Evolutionary conservation across 1,140 invertebrate species (phyloP).

Genomic region (Mercenaria mercenaria): DNA sequence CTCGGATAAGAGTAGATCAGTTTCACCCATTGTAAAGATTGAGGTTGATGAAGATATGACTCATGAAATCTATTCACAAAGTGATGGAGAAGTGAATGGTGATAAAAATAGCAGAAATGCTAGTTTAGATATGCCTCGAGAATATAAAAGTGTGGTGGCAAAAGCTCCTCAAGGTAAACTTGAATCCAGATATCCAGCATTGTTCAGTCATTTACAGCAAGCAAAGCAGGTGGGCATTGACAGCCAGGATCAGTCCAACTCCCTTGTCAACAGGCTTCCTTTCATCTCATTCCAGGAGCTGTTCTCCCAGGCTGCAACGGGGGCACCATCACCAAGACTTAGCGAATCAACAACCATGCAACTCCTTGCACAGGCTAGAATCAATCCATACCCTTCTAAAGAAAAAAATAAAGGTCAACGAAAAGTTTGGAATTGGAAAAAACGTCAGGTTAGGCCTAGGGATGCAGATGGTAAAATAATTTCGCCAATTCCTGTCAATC

Average conservation of each 20-base stretch:
- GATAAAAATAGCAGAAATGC: neutral
- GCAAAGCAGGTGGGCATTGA: neutral
- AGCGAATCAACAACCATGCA: constrained; percentile 16
- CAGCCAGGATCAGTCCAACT: constrained; percentile 9
- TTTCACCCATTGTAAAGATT: constrained; percentile 46
- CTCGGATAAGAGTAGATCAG: constrained; percentile 3
- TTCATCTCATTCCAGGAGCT: constrained; percentile 65
- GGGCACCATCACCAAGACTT: neutral
- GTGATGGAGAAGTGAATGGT: constrained; percentile 3
- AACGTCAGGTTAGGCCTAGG: constrained; percentile 24
- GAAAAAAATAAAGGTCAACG: neutral
- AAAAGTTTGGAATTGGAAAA: constrained; percentile 52
- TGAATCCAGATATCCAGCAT: constrained; percentile 58
- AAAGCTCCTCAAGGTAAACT: constrained; percentile 31
- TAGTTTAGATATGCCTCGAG: neutral
- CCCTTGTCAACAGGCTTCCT: constrained; percentile 53
- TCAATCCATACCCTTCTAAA: constrained; percentile 3
- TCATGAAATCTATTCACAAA: constrained; percentile 1
- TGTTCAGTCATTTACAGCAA: constrained; percentile 57
- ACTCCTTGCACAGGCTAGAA: constrained; percentile 13
- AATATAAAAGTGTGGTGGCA: neutral
- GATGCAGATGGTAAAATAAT: constrained; percentile 40
- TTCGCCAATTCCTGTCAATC: neutral
- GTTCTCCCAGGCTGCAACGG: constrained; percentile 10
- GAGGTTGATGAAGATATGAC: constrained; percentile 51